Conservation (phyloP, 2,888 invertebrate genomes). For the Eupithecia exiguata region DNA sequence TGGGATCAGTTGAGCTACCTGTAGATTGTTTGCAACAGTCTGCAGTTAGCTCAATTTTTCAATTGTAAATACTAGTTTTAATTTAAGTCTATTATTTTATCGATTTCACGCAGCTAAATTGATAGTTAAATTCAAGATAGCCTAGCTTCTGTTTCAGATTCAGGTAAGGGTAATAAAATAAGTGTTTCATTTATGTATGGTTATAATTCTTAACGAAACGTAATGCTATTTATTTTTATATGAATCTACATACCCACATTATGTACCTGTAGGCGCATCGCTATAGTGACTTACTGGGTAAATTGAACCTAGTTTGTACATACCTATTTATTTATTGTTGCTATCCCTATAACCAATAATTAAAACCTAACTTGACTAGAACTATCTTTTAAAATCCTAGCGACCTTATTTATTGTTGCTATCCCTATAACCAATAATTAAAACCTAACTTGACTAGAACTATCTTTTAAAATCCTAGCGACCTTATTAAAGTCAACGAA, state of each 20-base stretch:
- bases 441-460: not conserved
- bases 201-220: not conserved
- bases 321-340: not conserved
- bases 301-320: not conserved
- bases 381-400: not conserved
- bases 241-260: not conserved
- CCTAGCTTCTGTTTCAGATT: too few relatives aligned
- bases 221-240: not conserved
- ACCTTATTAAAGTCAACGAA: not conserved
- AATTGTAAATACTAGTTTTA: too few relatives aligned
- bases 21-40: too few relatives aligned
- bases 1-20: too few relatives aligned
- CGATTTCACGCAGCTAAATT: not conserved
- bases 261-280: too few relatives aligned
- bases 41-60: too few relatives aligned
- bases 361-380: constrained; percentile 1
- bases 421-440: not conserved
- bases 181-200: not conserved
- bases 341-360: not conserved
- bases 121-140: not conserved
- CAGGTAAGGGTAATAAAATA: not conserved
- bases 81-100: too few relatives aligned
- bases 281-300: not conserved
- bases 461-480: not conserved
- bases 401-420: not conserved